phyloP scores from a whole-genome alignment of 2,888 invertebrate genomes.

The Amiota mariae region DNA sequence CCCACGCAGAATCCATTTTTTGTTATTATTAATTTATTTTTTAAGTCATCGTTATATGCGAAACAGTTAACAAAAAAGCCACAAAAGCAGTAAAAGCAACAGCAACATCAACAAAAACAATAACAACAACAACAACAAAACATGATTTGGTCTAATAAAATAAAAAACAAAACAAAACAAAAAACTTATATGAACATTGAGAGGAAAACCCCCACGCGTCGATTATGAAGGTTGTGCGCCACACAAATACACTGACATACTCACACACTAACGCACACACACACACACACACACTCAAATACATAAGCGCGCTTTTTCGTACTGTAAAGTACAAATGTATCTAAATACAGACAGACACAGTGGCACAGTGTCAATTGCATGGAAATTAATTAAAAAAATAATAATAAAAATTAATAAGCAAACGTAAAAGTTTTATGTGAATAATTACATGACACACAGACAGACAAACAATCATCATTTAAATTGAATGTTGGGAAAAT shows the following conservation, averaged over 20 bases:
- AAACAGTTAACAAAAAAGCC: conserved; percentile 63
- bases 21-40: conserved; percentile 27
- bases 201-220: conserved; percentile 59
- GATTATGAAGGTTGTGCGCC: conserved; percentile 55
- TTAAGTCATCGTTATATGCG: conserved; percentile 32
- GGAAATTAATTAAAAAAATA: not conserved
- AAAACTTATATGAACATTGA: conserved; percentile 35
- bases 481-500: too few species aligned
- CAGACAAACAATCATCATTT: too few species aligned
- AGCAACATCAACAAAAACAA: conserved; percentile 34
- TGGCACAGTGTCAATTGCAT: not conserved
- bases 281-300: not conserved
- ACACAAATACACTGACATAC: conserved; percentile 16
- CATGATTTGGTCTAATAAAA: not conserved
- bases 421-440: too few species aligned
- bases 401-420: too few species aligned
- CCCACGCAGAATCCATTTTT: conserved; percentile 59
- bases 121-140: too few species aligned
- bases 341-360: not conserved
- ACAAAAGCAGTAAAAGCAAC: conserved; percentile 39
- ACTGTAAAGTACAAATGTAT: not conserved
- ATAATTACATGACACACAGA: too few species aligned
- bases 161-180: not conserved
- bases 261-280: not conserved
- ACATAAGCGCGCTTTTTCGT: not conserved